Evolutionary conservation across 2,113 vertebrate species (phyloP).

Genomic region (Cepphus grylle): DNA sequence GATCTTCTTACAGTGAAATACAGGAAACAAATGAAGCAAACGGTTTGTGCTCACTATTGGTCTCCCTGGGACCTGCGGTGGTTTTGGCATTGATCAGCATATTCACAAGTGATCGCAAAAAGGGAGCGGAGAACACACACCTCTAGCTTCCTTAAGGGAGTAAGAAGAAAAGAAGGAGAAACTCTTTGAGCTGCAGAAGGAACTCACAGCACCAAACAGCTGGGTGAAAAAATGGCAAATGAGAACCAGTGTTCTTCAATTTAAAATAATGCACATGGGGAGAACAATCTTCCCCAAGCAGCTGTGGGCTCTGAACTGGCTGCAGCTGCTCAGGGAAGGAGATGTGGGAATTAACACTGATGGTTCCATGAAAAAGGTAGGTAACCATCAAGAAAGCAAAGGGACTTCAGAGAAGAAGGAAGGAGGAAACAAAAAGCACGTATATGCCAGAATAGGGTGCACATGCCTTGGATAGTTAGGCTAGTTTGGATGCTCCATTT

Average conservation of each 20-base stretch:
- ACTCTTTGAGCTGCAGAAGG: background rate
- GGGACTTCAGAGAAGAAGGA: background rate
- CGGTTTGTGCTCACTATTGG: background rate
- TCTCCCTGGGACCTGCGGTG: background rate
- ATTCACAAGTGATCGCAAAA: background rate
- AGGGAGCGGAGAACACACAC: background rate
- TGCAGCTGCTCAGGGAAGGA: background rate
- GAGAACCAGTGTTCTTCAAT: background rate
- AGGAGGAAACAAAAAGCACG: background rate
- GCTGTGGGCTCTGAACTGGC: background rate
- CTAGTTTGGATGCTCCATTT: background rate
- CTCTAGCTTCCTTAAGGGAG: background rate
- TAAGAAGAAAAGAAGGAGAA: background rate
- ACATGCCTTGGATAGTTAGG: rapidly evolving
- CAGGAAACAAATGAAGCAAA: background rate
- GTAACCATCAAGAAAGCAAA: background rate
- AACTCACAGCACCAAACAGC: background rate
- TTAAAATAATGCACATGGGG: rapidly evolving
- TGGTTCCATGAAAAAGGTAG: background rate
- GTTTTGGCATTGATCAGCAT: background rate
- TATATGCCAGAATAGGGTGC: rapidly evolving
- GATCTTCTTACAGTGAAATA: background rate
- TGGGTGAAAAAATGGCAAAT: background rate
- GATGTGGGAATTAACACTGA: background rate
- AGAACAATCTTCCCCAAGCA: background rate